A percentile compares a stretch with the other conserved stretches of the same genome.
These are phyloP conservation scores for Helicoverpa zea DNA, from an alignment of 1,140 invertebrate genomes.

Conservation along the genomic window DNA sequence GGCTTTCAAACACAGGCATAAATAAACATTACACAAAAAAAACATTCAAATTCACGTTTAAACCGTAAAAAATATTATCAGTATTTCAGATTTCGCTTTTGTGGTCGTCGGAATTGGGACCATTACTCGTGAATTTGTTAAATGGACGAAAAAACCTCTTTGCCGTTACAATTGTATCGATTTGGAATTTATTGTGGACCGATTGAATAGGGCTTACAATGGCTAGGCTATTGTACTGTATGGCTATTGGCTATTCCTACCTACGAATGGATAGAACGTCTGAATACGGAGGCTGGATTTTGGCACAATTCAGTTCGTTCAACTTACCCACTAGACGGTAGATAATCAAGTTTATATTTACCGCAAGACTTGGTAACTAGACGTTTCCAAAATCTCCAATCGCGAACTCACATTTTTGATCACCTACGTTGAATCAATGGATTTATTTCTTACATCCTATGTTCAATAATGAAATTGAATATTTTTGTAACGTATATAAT, in stretches of 20 bases:
- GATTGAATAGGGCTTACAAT: constrained; percentile 24
- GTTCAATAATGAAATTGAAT: too few species aligned
- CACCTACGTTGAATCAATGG: too few species aligned
- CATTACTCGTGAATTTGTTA: constrained; percentile 32
- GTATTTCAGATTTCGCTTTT: constrained; percentile 25
- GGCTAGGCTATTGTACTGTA: neutral
- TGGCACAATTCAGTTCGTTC: neutral
- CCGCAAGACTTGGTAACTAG: neutral
- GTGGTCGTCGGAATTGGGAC: constrained; percentile 29
- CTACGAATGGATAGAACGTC: neutral
- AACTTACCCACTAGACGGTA: neutral
- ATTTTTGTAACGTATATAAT: too few species aligned
- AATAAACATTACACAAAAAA: too few species aligned
- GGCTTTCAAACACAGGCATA: too few species aligned
- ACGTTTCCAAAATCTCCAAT: too few species aligned
- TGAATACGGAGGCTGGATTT: constrained; percentile 21
- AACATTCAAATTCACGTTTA: neutral
- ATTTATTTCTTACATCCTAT: too few species aligned
- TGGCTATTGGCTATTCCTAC: neutral
- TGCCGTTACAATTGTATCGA: constrained; percentile 18
- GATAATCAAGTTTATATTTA: neutral
- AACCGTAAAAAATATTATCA: constrained; percentile 22
- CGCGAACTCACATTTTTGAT: too few species aligned
- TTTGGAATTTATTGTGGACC: constrained; percentile 24
- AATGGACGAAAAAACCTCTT: constrained; percentile 34